Percentiles rank a stretch among this genome's conserved stretches.
Evolutionary conservation across 1,140 invertebrate species (phyloP).

Genomic region (Riptortus pedestris): DNA sequence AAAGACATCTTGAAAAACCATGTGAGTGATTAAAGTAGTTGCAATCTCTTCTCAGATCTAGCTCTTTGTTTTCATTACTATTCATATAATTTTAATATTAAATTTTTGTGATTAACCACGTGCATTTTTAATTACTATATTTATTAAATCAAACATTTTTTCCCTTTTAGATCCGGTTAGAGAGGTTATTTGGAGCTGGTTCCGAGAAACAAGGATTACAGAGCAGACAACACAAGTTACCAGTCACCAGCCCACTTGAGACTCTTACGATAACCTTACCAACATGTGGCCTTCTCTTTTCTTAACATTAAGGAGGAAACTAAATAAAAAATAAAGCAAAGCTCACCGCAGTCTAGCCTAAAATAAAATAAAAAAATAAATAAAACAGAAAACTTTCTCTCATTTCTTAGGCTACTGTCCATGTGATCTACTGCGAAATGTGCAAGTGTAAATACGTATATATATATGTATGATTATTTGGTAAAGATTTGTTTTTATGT

Average conservation of each 20-base stretch:
- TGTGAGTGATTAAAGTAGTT: no score
- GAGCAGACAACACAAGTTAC: no score
- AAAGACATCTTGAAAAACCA: no score
- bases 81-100: no score
- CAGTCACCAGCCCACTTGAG: background rate
- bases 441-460: background rate
- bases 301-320: conserved; percentile 3
- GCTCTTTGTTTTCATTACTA: no score
- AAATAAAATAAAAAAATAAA: background rate
- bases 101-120: no score
- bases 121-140: no score
- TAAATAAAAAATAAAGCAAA: background rate
- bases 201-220: no score
- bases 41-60: no score
- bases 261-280: background rate
- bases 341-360: background rate
- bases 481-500: background rate
- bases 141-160: no score
- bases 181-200: conserved; percentile 22
- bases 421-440: background rate
- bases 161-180: conserved; percentile 20
- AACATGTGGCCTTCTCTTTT: conserved; percentile 8
- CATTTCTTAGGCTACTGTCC: conserved; percentile 6
- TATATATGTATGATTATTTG: no score
- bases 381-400: background rate